A percentile compares a stretch with the other conserved stretches of the same genome.
These are phyloP conservation scores for Orycteropus afer DNA, from an alignment of 2,113 vertebrate species.

Conservation along the genomic window DNA sequence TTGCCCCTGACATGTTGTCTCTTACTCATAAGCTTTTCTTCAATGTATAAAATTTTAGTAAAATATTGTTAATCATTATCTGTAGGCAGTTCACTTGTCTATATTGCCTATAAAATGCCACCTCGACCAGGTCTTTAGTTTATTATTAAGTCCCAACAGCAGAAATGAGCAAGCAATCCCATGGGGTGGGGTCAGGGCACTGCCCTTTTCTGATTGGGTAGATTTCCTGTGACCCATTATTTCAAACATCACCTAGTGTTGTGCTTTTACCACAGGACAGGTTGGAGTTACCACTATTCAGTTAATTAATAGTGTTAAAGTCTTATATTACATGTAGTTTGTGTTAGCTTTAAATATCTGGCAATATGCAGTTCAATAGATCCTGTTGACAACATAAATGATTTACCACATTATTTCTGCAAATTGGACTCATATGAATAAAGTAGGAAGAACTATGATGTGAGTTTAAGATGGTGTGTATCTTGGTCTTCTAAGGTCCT, in stretches of 20 bases:
- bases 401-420: neutral
- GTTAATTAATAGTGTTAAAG: neutral
- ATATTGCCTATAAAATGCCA: neutral
- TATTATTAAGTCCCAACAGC: neutral
- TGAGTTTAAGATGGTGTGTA: neutral
- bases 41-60: neutral
- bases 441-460: neutral
- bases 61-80: neutral
- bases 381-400: neutral
- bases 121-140: conserved; percentile 9
- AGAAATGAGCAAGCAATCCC: conserved; percentile 27
- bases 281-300: neutral
- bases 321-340: neutral
- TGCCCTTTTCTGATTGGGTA: neutral
- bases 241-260: neutral
- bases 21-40: conserved; percentile 13
- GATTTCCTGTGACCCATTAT: neutral
- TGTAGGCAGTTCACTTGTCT: neutral
- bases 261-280: neutral
- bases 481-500: neutral
- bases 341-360: conserved; percentile 16
- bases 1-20: neutral
- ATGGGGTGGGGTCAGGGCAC: neutral
- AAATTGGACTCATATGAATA: neutral
- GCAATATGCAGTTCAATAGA: neutral